phyloP scores from a whole-genome alignment of 2,113 vertebrate genomes.

The Noturus placidus region DNA sequence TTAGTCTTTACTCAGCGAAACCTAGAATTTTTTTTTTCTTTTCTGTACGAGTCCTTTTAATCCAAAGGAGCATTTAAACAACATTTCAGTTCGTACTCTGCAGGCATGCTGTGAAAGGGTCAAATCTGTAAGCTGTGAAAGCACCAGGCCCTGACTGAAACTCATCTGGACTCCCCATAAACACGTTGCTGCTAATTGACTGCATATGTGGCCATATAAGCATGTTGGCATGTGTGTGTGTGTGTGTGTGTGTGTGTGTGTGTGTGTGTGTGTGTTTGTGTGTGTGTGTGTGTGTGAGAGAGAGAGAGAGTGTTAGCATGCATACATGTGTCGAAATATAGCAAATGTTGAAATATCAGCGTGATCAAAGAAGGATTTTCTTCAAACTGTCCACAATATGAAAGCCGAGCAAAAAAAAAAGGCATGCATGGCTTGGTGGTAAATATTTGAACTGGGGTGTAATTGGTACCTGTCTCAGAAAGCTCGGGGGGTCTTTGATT shows the following conservation, averaged over 20 bases:
- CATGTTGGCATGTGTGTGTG: conserved; percentile 25
- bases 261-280: conserved; percentile 33
- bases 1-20: conserved; percentile 28
- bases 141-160: conserved; percentile 62
- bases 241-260: conserved; percentile 24
- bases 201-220: conserved; percentile 57
- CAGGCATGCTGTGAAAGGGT: conserved; percentile 47
- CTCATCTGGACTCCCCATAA: conserved; percentile 70
- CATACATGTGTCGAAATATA: conserved; percentile 68
- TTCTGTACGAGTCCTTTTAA: neutral
- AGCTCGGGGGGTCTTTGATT: conserved; percentile 71
- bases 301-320: conserved; percentile 65
- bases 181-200: conserved; percentile 75
- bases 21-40: neutral
- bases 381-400: conserved; percentile 73
- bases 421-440: conserved; percentile 75
- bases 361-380: conserved; percentile 81
- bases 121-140: conserved; percentile 54
- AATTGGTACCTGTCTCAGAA: conserved; percentile 84
- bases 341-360: conserved; percentile 70
- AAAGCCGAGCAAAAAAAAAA: conserved; percentile 67
- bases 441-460: conserved; percentile 83
- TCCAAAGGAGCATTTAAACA: conserved; percentile 42
- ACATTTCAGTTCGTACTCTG: conserved; percentile 38
- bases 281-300: conserved; percentile 49